Percentiles rank a stretch among this genome's conserved stretches.
These are phyloP conservation scores for Scortum barcoo DNA, from an alignment of 2,113 vertebrate species.

Conservation along the genomic window DNA sequence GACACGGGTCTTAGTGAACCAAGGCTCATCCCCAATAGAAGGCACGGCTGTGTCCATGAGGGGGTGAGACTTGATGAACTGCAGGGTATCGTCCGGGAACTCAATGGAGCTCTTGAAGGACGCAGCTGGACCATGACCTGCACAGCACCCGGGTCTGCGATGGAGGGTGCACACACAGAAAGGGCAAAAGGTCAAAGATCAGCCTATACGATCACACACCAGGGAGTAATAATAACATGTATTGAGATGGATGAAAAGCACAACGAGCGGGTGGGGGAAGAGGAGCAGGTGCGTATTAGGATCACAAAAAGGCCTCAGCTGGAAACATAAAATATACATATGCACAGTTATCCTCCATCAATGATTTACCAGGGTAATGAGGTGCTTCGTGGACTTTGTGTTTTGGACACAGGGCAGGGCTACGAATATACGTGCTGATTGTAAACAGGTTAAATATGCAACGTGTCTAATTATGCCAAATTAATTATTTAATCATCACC, in stretches of 20 bases:
- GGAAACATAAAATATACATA: slow-evolving; percentile 81
- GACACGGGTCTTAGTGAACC: slow-evolving; percentile 99
- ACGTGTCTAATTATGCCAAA: slow-evolving; percentile 77
- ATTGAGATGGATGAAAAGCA: slow-evolving; percentile 59
- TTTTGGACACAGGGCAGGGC: slow-evolving; percentile 57
- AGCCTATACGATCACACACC: slow-evolving; percentile 56
- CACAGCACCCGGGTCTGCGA: slow-evolving; percentile 95
- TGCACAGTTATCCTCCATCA: slow-evolving; percentile 74
- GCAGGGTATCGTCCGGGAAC: slow-evolving; percentile 96
- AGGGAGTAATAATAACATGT: slow-evolving; percentile 59
- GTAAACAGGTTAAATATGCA: slow-evolving; percentile 82
- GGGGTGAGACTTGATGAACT: slow-evolving; percentile 98
- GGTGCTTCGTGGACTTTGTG: slow-evolving; percentile 65
- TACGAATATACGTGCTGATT: slow-evolving; percentile 50
- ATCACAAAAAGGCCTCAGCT: slow-evolving; percentile 76
- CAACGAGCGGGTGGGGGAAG: slow-evolving; percentile 10
- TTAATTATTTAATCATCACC: slow-evolving; percentile 80
- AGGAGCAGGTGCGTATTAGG: slow-evolving; percentile 73
- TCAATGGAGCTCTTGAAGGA: slow-evolving; percentile 94
- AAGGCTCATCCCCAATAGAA: slow-evolving; percentile 93
- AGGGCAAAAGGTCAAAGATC: slow-evolving; percentile 79
- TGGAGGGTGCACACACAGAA: slow-evolving; percentile 55
- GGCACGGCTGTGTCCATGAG: slow-evolving; percentile 96
- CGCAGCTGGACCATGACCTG: slow-evolving; percentile 92
- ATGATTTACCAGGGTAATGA: slow-evolving; percentile 77